Base-by-base conservation (phyloP, 2,888 invertebrate genomes). In the Ceratothoa steindachneri region DNA sequence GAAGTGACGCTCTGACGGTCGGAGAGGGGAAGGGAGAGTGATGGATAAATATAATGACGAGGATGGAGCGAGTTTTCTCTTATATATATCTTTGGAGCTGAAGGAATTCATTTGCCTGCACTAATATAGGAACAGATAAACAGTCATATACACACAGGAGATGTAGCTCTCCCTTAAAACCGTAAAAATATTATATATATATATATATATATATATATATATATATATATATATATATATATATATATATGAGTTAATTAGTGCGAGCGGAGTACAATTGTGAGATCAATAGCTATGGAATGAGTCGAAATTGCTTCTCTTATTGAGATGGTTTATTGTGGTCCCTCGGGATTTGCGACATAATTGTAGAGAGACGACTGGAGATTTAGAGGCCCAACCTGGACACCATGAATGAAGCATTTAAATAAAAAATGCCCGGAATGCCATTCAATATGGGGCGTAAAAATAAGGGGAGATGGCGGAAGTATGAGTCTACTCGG, bases 191-290 rank as follows among this genome's bases (percentile, higher is more conserved):
- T 22, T 60, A 60, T 60, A 60, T 60, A 60, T 60, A 60, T 60
- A 60, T 60, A 60, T 60, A 60, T 60, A 60, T 60, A 60, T 60
- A 60, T 60, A 60, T 60, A 60, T 60, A 60, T 60, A 60, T 60
- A 60, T 60, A 60, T 60, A 60, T 60, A 60, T 60, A 60, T 7
- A 60, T 60, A 60, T 60, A 60, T 60, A 60, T 60, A 60, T 60
- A 60, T 60, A 60, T 60, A 60, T 60, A 60, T 60, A 1, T 4
- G 1, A n/a, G 3, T 51, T 2, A 51, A 51, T n/a, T 15, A 19
- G 19, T n/a, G 3, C 15, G 52, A n/a, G 52, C 19, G 52, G 15
- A n/a, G 52, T 51, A 19, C 15, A n/a, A 51, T 51, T 51, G 52
- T n/a, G n/a, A 15, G 52, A 51, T 51, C 52, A 51, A 60, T 60